Conservation (phyloP, 2,113 vertebrate species). For the Neopipo cinnamomea region DNA sequence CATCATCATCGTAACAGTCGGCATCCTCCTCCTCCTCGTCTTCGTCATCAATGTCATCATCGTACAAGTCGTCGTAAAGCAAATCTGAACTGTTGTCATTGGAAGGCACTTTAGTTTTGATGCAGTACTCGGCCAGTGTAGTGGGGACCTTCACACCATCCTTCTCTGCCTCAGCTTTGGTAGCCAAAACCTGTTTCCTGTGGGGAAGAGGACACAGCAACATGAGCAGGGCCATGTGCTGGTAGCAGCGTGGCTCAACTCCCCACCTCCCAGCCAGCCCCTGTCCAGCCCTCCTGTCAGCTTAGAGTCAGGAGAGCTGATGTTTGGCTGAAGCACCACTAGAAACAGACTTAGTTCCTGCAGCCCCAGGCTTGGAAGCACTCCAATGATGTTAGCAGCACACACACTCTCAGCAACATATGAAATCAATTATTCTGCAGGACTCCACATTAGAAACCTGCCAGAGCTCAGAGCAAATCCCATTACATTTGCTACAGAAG, state of each 20-base stretch:
- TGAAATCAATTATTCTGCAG: neutral
- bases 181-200: constrained; percentile 93
- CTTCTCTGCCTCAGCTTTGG: constrained; percentile 93
- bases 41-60: constrained; percentile 94
- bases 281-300: neutral
- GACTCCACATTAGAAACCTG: neutral
- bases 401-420: neutral
- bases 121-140: constrained; percentile 97
- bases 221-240: neutral
- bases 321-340: neutral
- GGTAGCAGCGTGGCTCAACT: neutral
- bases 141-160: constrained; percentile 97
- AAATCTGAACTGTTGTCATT: constrained; percentile 98
- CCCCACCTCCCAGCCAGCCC: neutral
- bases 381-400: neutral
- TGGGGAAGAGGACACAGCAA: neutral
- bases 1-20: constrained; percentile 91
- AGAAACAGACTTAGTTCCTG: neutral
- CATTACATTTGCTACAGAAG: neutral
- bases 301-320: neutral
- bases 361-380: neutral
- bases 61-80: constrained; percentile 96
- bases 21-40: constrained; percentile 89
- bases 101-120: constrained; percentile 99
- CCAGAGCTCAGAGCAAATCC: neutral